Evolutionary conservation across 1,140 invertebrate species (phyloP), one percentile per base, ranked within the genome.

Genomic region (Mylabris phalerata): DNA sequence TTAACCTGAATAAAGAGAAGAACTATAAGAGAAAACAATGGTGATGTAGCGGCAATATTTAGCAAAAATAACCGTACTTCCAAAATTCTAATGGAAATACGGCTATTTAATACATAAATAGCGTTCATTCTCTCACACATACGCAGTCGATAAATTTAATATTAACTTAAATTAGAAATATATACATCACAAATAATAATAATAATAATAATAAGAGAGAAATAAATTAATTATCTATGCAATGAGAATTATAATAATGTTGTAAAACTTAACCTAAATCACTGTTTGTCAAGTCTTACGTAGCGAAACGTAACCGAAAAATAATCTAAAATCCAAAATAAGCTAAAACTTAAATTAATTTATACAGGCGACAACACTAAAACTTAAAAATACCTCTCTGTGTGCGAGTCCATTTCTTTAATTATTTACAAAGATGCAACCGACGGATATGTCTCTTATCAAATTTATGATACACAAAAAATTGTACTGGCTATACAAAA

Each of bases 391-490:
- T 32, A 32, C 32, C 32, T 32, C 32, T 32, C 32, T 32, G 32
- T 32, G 32, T 32, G 32, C 32, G 32, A 32, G 32, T 32, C 32
- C 32, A 32, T 5, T 32, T 32, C 43, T 9, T 38, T 48, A 13
- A 55, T 19, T 68, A 71, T 71, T 67, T 69, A 71, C 70, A 73
- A 72, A 73, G 69, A 73, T 73, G 70, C 67, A 69, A 65, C 62
- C 59, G 51, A 40, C 43, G 46, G 63, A 68, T 64, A 63, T 62
- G 61, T 60, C 57, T 61, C 54, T 55, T 57, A 39, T 39, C 13
- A 24, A 19, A 19, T 48, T 55, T 47, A 54, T 52, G 50, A 52
- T 52, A 52, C 50, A 59, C 4, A 42, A 48, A n/a, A 57, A 43
- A 57, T 42, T 46, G 45, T 57, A 57, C 51, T 66, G 57, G 60